Evolutionary conservation across 2,888 invertebrate genomes (phyloP).

Genomic region (Congeria kusceri): DNA sequence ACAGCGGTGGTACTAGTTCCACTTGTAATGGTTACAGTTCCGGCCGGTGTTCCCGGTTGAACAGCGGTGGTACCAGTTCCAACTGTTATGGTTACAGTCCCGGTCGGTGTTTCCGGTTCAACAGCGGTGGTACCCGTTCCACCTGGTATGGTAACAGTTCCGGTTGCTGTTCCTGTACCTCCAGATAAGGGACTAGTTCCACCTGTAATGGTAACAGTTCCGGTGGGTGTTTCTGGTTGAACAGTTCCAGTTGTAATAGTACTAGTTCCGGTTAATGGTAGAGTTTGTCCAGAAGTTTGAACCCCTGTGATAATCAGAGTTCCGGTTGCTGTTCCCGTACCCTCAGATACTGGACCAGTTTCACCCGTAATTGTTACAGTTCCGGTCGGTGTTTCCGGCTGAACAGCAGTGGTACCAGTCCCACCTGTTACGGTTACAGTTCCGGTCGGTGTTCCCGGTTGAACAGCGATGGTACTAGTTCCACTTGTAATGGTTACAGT

Average conservation of each 20-base stretch:
- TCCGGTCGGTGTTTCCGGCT: no score
- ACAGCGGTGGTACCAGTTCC: background rate
- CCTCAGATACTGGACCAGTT: background rate
- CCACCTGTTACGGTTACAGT: no score
- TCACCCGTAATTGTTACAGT: background rate
- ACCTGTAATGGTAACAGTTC: background rate
- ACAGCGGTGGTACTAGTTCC: background rate
- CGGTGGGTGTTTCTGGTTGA: no score
- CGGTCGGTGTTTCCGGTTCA: background rate
- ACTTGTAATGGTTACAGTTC: background rate
- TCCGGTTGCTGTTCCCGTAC: background rate
- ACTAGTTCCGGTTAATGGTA: background rate
- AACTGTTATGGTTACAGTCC: background rate
- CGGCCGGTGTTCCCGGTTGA: background rate
- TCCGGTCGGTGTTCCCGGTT: no score
- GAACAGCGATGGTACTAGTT: no score
- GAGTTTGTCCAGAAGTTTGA: no score
- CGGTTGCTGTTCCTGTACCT: background rate
- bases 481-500: no score
- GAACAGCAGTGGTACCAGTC: no score
- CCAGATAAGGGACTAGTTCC: background rate
- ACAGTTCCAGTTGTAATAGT: no score
- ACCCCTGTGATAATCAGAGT: no score
- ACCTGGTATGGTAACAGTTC: background rate
- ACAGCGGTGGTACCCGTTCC: background rate